These are phyloP conservation scores for Spilogale gracilis DNA, from an alignment of 2,113 vertebrate genomes.

Conservation along the genomic window DNA sequence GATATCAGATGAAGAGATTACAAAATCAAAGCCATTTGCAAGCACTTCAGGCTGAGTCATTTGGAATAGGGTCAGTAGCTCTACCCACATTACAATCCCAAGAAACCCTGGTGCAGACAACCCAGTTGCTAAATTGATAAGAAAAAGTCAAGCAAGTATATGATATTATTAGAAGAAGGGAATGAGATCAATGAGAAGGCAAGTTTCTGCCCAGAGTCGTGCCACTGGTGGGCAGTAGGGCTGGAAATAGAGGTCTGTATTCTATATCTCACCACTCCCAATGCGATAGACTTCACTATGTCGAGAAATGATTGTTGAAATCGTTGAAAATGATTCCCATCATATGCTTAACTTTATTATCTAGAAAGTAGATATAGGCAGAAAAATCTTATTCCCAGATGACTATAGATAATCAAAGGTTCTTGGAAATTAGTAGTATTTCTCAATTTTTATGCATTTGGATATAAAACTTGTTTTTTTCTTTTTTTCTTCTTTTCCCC, in stretches of 20 bases:
- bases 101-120: background rate
- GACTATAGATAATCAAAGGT: background rate
- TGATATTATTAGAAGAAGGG: background rate
- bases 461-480: background rate
- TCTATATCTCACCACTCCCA: background rate
- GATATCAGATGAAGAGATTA: background rate
- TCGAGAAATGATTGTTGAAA: too few species aligned
- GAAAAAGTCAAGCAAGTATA: background rate
- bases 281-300: background rate
- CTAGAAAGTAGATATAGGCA: background rate
- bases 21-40: background rate
- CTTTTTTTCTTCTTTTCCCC: background rate
- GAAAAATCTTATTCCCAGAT: background rate
- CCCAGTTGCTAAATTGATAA: background rate
- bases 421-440: background rate
- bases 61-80: background rate
- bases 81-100: background rate
- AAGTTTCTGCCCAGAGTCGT: background rate
- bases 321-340: background rate
- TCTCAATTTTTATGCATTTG: background rate
- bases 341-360: background rate
- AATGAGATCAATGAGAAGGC: background rate
- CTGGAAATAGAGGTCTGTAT: background rate
- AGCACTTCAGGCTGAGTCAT: accelerated
- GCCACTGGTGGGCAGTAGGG: background rate